phyloP scores from a whole-genome alignment of 2,888 invertebrate genomes.

The Drosophila leonis region DNA sequence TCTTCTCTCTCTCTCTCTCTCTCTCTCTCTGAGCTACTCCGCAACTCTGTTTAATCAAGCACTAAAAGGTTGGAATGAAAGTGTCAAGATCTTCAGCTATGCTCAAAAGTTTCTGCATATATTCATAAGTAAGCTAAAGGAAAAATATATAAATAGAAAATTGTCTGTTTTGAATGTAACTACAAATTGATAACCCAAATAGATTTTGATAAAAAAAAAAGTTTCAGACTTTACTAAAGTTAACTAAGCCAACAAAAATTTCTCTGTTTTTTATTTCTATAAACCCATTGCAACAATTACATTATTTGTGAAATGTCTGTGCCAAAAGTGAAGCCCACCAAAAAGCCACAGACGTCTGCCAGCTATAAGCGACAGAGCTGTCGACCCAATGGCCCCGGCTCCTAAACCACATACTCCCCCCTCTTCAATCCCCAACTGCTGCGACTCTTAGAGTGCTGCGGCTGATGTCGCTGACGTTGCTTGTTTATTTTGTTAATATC shows the following conservation, averaged over 20 bases:
- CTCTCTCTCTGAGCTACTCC: no score
- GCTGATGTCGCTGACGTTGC: conserved; percentile 35
- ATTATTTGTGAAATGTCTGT: conserved; percentile 42
- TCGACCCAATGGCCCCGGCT: neutral
- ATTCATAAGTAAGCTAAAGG: neutral
- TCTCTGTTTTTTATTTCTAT: neutral
- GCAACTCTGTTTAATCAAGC: no score
- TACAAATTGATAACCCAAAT: no score
- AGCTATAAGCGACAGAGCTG: conserved; percentile 1
- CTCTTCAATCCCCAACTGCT: neutral
- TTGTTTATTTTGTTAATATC: conserved; percentile 59
- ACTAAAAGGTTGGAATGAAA: no score
- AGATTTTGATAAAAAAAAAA: neutral
- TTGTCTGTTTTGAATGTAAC: neutral
- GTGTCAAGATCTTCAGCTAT: no score
- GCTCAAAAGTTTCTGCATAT: no score
- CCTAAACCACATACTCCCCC: neutral
- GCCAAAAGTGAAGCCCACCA: conserved; percentile 13
- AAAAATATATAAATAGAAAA: neutral
- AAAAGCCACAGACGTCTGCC: conserved; percentile 18
- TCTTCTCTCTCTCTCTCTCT: no score
- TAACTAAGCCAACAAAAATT: neutral
- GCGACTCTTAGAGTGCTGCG: conserved; percentile 22
- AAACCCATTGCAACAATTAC: neutral
- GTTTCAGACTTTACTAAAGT: no score